Evolutionary conservation across 1,140 invertebrate genomes (phyloP), one percentile per base, ranked within the genome.

Genomic region (Thrips palmi): DNA sequence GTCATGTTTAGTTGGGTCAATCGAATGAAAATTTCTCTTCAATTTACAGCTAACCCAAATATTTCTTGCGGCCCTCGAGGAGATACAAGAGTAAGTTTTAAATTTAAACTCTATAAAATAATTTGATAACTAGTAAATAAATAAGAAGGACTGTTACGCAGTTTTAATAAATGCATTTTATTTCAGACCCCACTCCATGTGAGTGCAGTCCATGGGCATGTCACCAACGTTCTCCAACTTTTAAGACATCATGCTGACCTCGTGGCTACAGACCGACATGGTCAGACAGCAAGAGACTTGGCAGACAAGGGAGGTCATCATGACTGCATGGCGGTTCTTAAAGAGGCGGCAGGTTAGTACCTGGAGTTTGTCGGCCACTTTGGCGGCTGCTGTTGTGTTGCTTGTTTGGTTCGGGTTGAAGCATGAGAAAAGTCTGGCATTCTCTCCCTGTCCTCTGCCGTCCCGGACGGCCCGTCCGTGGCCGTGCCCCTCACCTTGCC

Each of bases 161-260:
- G n/a, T n/a, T n/a, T 20, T 18, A 15, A 30, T 29, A n/a, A n/a
- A 28, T 8, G 45, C 18, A 55, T 51, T 49, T 45, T 57, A 18
- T 57, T 57, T 11, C 58, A 86, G 62, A 85, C 81, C 17, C 67
- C 84, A 1, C 54, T 91, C 2, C 84, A 89, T 57, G 62, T 86
- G 12, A 74, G 78, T 39, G 70, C 80, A 3, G 81, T 87, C 50
- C 70, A 80, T 52, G 84, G 84, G 1, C 72, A 83, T 52, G 56
- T 62, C 4, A 65, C 65, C 20, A 86, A 85, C 51, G 64, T 85
- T 1, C 57, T 64, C 23, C 58, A 69, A 11, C 57, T 91, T 2
- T 49, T 87, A 17, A 59, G 70, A 40, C 65, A 72, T 38, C 72
- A 76, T 31, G 78, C 78, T 0, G 67, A 76, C 49, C 51, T 83